phyloP scores from a whole-genome alignment of 2,797 vertebrate genomes.

The Coregonus suidteri region DNA sequence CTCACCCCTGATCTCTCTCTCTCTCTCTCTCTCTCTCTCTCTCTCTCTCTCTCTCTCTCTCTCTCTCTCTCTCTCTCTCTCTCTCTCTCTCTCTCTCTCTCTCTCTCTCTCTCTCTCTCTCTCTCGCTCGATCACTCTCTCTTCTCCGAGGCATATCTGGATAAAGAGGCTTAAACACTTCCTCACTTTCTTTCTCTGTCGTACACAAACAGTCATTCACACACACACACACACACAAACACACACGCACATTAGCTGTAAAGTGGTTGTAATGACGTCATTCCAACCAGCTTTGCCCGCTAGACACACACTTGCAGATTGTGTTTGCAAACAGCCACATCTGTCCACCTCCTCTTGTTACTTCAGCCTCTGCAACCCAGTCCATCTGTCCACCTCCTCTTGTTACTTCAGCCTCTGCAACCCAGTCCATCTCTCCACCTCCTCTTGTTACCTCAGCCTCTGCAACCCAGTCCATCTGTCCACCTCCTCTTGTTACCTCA shows the following conservation, averaged over 20 bases:
- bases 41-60: background rate
- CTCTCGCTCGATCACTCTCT: slow-evolving; percentile 12
- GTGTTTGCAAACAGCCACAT: slow-evolving; percentile 15
- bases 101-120: background rate
- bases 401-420: background rate
- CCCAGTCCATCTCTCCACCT: background rate
- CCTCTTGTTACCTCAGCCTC: no score
- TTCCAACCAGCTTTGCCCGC: background rate
- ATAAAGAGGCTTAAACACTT: slow-evolving; percentile 12
- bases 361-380: background rate
- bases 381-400: background rate
- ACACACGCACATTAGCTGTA: background rate
- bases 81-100: background rate
- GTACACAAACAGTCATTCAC: background rate
- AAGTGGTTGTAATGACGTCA: background rate
- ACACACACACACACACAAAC: background rate
- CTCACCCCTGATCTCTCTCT: background rate
- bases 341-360: background rate
- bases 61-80: background rate
- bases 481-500: no score
- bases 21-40: background rate
- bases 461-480: no score
- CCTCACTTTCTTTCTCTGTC: slow-evolving; percentile 12
- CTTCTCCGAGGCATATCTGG: slow-evolving; percentile 4
- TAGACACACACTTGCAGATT: background rate